Base-by-base conservation (phyloP, 2,888 invertebrate genomes). In the Lepidochitona cinerea region DNA sequence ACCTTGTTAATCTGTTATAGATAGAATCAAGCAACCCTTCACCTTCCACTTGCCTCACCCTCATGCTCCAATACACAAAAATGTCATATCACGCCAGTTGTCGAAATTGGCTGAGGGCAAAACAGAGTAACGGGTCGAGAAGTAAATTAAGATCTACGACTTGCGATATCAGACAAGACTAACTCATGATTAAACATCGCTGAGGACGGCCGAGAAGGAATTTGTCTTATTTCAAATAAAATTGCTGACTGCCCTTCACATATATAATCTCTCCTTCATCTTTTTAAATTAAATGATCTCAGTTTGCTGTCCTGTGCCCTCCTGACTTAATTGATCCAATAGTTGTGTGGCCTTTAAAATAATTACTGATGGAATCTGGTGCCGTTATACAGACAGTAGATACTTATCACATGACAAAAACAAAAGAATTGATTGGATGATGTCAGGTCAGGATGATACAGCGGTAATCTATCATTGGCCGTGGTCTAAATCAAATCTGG, bases 391-490 rank as follows among this genome's bases (percentile, higher is more conserved):
- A 49, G 49, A 49, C 23, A 18, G 14, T 18, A 59, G 59, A 59
- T 59, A 14, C 29, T 59, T 59, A 59, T 59, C 59, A 59, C 23
- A 59, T 26, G 29, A 59, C 59, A 59, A 59, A 59, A 59, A 59
- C 59, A 59, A 59, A 59, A 59, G 59, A 29, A 59, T 18, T 59
- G 29, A 59, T 59, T 59, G 29, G 12, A 29, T 29, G 26, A 26
- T 59, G 59, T 29, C 59, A 59, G 2, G 5, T n/a, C 4, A 26
- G 32, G 32, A 23, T 29, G 59, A 59, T 59, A 59, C 29, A 59
- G 32, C 14, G 32, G 26, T 59, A 26, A 23, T 59, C 59, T 59
- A 59, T 59, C 59, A 59, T 14, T 59, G n/a, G n/a, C n/a, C n/a
- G n/a, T n/a, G n/a, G n/a, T n/a, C n/a, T n/a, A n/a, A n/a, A n/a